Evolutionary conservation across 2,797 vertebrate species (phyloP).

Genomic region (Thamnophis elegans): DNA sequence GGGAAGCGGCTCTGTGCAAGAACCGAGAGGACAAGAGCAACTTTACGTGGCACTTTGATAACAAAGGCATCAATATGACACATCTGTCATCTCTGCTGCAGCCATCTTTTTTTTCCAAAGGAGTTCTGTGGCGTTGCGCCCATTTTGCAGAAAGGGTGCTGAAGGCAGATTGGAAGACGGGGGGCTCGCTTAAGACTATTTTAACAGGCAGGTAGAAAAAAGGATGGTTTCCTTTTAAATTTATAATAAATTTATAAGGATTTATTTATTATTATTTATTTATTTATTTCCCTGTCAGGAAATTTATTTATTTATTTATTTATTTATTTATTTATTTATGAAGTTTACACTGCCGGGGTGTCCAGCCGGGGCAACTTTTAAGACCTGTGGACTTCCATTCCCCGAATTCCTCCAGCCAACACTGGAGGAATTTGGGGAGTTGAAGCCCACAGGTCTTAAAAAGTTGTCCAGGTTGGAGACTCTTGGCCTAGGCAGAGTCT

Average conservation of each 20-base stretch:
- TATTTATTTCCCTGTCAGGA: too few species aligned
- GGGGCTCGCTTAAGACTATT: not conserved
- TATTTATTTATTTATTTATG: not conserved
- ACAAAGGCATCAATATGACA: too few species aligned
- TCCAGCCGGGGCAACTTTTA: not conserved
- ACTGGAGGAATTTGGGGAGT: too few species aligned
- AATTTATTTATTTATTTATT: too few species aligned
- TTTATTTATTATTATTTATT: too few species aligned
- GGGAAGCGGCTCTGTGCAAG: not conserved
- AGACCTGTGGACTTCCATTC: not conserved
- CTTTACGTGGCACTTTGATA: too few species aligned
- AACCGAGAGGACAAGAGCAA: not conserved
- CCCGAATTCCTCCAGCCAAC: not conserved
- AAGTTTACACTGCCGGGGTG: not conserved
- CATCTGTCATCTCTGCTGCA: not conserved
- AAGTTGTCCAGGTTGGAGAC: not conserved
- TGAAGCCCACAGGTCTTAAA: too few species aligned
- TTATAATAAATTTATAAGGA: too few species aligned
- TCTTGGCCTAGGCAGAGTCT: not conserved
- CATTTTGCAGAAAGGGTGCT: not conserved
- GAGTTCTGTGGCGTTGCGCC: not conserved
- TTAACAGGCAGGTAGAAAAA: not conserved
- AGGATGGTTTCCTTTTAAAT: too few species aligned
- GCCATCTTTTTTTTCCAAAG: not conserved
- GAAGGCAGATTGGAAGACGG: not conserved